Percentiles rank a stretch among this genome's conserved stretches.
phyloP scores from a whole-genome alignment of 1,140 invertebrate genomes.

The Pseudomyrmex gracilis region DNA sequence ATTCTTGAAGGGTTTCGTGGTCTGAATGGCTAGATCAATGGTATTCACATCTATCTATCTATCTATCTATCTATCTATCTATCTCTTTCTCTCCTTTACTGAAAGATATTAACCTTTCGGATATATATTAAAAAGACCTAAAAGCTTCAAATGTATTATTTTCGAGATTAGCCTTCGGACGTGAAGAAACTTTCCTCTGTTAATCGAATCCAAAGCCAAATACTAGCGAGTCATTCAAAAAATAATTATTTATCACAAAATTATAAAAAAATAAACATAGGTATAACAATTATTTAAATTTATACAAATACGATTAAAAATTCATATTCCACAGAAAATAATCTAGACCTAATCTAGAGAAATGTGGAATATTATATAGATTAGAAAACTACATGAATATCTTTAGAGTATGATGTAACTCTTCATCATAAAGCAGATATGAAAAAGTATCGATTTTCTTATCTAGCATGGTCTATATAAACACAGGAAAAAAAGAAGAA shows the following conservation, averaged over 20 bases:
- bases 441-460: conserved; percentile 28
- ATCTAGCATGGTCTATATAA: background rate
- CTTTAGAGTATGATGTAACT: background rate
- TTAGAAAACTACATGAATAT: too few relatives aligned
- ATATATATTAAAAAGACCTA: conserved; percentile 20
- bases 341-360: too few relatives aligned
- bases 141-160: conserved; percentile 18
- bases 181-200: conserved; percentile 5
- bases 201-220: background rate
- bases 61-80: too few relatives aligned
- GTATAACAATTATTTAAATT: too few relatives aligned
- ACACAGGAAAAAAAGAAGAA: background rate
- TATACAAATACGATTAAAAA: too few relatives aligned
- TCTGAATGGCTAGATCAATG: conserved; percentile 28
- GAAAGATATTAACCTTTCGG: conserved; percentile 31
- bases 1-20: conserved; percentile 44
- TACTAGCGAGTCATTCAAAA: background rate
- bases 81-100: too few relatives aligned
- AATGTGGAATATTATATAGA: background rate
- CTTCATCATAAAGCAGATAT: background rate
- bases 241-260: too few relatives aligned
- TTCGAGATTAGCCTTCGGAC: conserved; percentile 4
- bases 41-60: conserved; percentile 13
- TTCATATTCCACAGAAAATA: too few relatives aligned
- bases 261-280: background rate